Conservation (phyloP, 2,888 invertebrate genomes). For the Pecten maximus region DNA sequence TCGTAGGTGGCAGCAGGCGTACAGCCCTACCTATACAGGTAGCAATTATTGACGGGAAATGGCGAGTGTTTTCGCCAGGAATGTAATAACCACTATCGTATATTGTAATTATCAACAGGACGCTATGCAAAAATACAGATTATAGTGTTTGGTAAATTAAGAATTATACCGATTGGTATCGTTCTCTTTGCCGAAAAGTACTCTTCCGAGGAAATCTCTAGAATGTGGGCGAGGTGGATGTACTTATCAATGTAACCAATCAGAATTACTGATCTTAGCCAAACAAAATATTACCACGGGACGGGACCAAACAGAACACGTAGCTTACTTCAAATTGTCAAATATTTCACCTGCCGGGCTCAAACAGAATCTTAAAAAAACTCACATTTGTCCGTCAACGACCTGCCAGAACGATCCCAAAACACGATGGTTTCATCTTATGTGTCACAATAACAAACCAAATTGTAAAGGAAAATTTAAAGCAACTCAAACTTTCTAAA, state of each 20-base stretch:
- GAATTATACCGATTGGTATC: not conserved
- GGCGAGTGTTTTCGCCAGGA: not conserved
- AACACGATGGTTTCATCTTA: too few species aligned
- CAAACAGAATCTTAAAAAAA: too few species aligned
- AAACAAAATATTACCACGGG: too few species aligned
- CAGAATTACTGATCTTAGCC: too few species aligned
- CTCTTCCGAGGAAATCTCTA: not conserved
- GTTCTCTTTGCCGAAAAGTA: not conserved
- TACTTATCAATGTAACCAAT: not conserved
- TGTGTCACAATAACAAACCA: too few species aligned
- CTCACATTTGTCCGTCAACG: too few species aligned
- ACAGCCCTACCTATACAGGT: not conserved
- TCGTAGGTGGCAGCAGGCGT: not conserved
- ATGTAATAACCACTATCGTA: not conserved
- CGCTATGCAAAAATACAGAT: not conserved
- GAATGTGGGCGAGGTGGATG: not conserved
- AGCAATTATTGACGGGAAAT: not conserved
- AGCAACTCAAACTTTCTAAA: too few species aligned
- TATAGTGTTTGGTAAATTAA: not conserved
- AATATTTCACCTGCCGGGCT: too few species aligned
- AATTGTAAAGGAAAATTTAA: too few species aligned
- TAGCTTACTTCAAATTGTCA: too few species aligned
- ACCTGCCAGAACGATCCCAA: too few species aligned
- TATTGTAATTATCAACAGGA: not conserved
- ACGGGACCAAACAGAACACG: too few species aligned